These are phyloP conservation scores for Miniopterus natalensis DNA, from an alignment of 2,113 vertebrate genomes.

Conservation along the genomic window DNA sequence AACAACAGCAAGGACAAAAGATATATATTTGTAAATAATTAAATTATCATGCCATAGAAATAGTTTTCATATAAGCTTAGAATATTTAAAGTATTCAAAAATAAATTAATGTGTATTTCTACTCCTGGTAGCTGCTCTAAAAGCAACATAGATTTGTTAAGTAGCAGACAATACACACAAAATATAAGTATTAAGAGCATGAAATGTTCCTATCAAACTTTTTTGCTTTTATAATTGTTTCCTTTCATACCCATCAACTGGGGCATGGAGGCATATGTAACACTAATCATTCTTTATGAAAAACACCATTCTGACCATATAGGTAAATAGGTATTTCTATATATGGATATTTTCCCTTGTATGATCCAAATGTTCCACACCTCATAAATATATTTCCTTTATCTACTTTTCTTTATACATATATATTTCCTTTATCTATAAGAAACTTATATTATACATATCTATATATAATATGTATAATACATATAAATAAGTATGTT, in stretches of 20 bases:
- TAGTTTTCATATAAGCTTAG: slow-evolving; percentile 39
- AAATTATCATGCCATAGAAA: slow-evolving; percentile 47
- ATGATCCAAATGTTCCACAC: background rate
- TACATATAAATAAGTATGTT: background rate
- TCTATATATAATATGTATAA: background rate
- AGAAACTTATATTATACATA: background rate
- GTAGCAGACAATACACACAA: slow-evolving; percentile 48
- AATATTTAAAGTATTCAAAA: slow-evolving; percentile 47
- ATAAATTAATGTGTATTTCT: slow-evolving; percentile 59
- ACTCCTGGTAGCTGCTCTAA: slow-evolving; percentile 66
- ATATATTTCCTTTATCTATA: slow-evolving; percentile 34
- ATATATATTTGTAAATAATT: slow-evolving; percentile 27
- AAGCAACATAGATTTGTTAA: slow-evolving; percentile 47
- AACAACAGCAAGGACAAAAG: slow-evolving; percentile 54
- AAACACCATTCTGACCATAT: slow-evolving; percentile 4
- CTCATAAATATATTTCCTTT: background rate
- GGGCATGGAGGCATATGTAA: background rate
- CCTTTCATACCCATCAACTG: slow-evolving; percentile 63
- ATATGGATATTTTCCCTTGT: background rate
- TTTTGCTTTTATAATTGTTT: slow-evolving; percentile 60
- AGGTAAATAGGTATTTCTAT: slow-evolving; percentile 37
- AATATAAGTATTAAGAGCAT: slow-evolving; percentile 49
- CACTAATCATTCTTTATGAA: background rate
- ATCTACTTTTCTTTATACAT: background rate
- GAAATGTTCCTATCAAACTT: slow-evolving; percentile 43